Base-by-base conservation (phyloP, 2,888 invertebrate species). In the Luperina nickerlii region DNA sequence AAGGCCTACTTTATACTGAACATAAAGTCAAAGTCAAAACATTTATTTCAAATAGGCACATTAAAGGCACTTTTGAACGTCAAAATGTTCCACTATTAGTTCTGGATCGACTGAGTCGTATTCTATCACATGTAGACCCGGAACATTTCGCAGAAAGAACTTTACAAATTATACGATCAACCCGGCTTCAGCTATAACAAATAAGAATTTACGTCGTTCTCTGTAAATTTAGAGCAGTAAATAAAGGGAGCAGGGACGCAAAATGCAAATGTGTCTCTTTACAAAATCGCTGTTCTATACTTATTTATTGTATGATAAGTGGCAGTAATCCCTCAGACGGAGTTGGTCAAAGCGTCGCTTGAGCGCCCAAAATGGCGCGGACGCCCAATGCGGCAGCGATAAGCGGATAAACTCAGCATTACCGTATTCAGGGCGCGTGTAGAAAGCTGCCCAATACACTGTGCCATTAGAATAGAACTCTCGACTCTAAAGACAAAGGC, bases 401-500 rank as follows among this genome's bases (percentile, higher is more conserved):
- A 88, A 91, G 88, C 91, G 85, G 90, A 90, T 90, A 88, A 88
- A 85, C 86, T 91, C 69, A 69, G 62, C 86, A 79, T 86, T 84
- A 79, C 77, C 80, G 80, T 89, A 94, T 94, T 94, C 94, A 92
- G 92, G 90, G 86, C 93, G 91, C 93, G 93, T 88, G 86, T 92
- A 93, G 93, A 93, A 91, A 93, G 92, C 90, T 77, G 78, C 78
- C 81, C 80, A 86, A 80, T 86, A 78, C 69, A 67, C 68, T 45
- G n/a, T 24, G 15, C 48, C 57, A 78, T 82, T 85, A 78, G 73
- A 86, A 88, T 87, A 88, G 67, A 27, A 89, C 71, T 87, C 82
- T 88, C 83, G 68, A 85, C 90, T 84, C 70, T 87, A 88, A 77
- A 38, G 38, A 71, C 70, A 74, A 69, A 74, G 66, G 81, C 63